Conservation (phyloP, 2,888 invertebrate genomes). For the Oasisia sp. region DNA sequence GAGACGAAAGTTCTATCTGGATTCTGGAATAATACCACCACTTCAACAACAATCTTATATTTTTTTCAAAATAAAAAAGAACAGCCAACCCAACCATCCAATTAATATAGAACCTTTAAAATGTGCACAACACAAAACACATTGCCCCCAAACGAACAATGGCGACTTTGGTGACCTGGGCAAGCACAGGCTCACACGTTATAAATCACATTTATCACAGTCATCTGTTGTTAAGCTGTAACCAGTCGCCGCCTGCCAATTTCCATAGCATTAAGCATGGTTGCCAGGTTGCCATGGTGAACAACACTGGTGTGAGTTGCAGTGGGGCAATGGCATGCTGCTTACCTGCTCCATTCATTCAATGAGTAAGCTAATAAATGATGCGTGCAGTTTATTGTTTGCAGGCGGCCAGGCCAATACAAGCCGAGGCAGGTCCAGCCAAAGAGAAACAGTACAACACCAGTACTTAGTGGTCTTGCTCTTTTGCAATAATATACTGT, state of each 20-base stretch:
- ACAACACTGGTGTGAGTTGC: conserved; percentile 17
- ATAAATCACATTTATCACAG: background rate
- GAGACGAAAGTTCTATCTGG: no score
- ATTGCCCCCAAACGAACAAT: background rate
- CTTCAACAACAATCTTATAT: background rate
- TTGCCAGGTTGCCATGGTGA: background rate
- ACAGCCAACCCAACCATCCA: background rate
- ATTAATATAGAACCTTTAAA: background rate
- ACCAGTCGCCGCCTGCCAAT: background rate
- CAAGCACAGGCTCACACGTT: background rate
- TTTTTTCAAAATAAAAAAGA: background rate
- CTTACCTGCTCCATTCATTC: background rate
- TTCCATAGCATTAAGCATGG: conserved; percentile 17
- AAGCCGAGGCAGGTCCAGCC: background rate
- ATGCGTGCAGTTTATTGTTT: background rate
- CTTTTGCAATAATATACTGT: background rate
- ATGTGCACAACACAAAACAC: background rate
- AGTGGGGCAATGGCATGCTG: background rate
- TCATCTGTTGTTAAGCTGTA: conserved; percentile 5
- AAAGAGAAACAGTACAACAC: background rate
- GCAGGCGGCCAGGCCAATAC: background rate
- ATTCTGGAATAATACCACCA: background rate
- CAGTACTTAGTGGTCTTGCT: background rate
- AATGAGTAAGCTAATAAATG: conserved; percentile 6
- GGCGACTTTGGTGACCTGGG: background rate